Evolutionary conservation across 2,797 vertebrate genomes (phyloP), one percentile per base, ranked within the genome.

Genomic region (Netta rufina): DNA sequence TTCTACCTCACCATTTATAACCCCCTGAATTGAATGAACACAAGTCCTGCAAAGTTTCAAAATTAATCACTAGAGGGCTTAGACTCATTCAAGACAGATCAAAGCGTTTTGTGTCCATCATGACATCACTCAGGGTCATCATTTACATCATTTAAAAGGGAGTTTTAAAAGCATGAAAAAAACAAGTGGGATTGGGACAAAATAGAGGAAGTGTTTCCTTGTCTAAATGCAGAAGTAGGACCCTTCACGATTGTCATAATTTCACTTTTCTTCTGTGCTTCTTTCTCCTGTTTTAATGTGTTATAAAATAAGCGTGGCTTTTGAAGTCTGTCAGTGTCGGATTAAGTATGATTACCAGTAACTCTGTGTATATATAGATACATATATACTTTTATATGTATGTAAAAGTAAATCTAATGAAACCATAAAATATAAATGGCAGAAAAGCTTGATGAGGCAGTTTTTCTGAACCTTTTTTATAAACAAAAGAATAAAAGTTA

Each of bases 61-160:
- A 74, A 87, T 88, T 33, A 93, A 64, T 77, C 92, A 89, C 84
- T 65, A 62, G 91, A 91, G 83, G 51, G 61, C 84, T 92, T 33
- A 0, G 45, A 4, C 65, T 89, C 84, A 91, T 92, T 49, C 58
- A 87, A 87, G 95, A 78, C 54, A 91, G 69, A 97, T 94, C 91
- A 95, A 93, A 96, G 92, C 58, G 25, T 62, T 77, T 75, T 0
- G 0, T 86, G 89, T 86, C 79, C 58, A 36, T 80, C 10, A 69
- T 61, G 75, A 74, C 76, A 77, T 83, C 70, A 15, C 38, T 85
- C 66, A 27, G 45, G 27, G 17, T 11, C 4, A 1, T 83, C 77
- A 62, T 80, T 84, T 92, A 21, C 4, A 1, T 83, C 77, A 62
- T 80, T 84, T 92, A 21, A 45, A 38, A 3, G 4, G 45, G 69